phyloP scores from a whole-genome alignment of 2,113 vertebrate species.

The Hiodon alosoides region DNA sequence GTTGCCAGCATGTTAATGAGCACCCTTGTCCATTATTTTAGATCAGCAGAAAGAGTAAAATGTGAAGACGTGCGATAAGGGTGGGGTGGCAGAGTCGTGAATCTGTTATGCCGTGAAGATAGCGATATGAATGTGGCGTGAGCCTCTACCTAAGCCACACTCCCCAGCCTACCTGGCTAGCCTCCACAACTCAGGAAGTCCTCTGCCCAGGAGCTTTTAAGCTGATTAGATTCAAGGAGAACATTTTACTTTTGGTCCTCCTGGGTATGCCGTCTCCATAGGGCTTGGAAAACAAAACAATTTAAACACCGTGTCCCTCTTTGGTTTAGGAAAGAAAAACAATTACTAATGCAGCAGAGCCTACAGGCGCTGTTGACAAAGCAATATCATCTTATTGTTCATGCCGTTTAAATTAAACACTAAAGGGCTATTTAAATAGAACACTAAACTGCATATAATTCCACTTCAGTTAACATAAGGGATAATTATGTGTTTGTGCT shows the following conservation, averaged over 20 bases:
- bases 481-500: too few species aligned
- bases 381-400: background rate
- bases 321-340: background rate
- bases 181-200: background rate
- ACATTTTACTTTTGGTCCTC: background rate
- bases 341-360: background rate
- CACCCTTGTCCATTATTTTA: background rate
- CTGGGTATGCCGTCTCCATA: background rate
- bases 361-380: background rate
- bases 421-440: background rate
- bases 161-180: background rate
- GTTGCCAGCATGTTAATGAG: constrained; percentile 1
- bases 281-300: background rate
- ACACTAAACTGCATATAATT: background rate
- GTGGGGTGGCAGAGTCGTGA: background rate
- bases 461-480: too few species aligned
- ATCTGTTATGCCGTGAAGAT: background rate
- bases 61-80: background rate
- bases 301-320: background rate
- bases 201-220: background rate
- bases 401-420: background rate
- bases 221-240: background rate
- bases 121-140: background rate
- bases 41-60: background rate
- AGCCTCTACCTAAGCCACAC: background rate